These are phyloP conservation scores for Mesoclemmys tuberculata DNA, from an alignment of 2,113 vertebrate species.

Conservation along the genomic window DNA sequence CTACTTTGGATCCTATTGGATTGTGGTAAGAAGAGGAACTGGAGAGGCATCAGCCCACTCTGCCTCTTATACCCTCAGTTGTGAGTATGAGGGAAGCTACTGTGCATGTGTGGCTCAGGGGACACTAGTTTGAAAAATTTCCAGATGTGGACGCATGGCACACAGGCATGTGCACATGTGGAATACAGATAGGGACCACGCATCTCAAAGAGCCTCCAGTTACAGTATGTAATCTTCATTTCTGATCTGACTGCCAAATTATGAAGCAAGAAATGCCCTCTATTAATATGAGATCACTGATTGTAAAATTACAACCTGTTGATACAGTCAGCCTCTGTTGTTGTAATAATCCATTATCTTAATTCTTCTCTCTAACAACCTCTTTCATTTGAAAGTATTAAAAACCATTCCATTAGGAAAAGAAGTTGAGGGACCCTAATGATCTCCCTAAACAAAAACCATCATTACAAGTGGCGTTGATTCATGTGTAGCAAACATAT, in stretches of 20 bases:
- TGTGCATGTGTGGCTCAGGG: background rate
- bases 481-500: background rate
- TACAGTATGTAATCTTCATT: background rate
- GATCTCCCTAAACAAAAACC: conserved; percentile 32
- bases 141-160: background rate
- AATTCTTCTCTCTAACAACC: background rate
- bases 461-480: background rate
- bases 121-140: background rate
- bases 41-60: background rate
- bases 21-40: background rate
- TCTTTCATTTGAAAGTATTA: background rate
- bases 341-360: conserved; percentile 9
- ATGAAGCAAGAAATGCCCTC: background rate
- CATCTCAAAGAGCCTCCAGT: background rate
- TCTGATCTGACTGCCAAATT: background rate
- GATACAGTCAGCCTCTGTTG: background rate
- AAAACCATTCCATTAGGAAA: background rate
- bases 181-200: background rate
- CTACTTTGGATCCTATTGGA: background rate
- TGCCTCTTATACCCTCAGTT: background rate
- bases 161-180: no score
- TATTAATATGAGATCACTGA: background rate
- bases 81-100: background rate
- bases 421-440: conserved; percentile 32
- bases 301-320: background rate